Conservation (phyloP, 1,140 invertebrate species). For the Meloidogyne hapla region DNA sequence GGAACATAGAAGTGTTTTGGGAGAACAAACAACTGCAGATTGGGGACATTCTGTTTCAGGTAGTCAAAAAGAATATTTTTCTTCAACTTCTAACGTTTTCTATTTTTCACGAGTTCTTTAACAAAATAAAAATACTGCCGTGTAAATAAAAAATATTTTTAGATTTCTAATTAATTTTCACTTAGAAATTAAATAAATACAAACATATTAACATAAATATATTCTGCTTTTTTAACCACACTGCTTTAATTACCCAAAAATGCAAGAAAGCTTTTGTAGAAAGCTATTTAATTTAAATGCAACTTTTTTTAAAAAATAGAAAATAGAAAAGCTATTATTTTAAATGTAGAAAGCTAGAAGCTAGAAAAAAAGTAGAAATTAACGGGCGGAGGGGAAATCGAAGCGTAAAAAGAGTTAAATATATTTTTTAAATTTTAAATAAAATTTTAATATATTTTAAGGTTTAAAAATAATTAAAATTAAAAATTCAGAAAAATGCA, state of each 20-base stretch:
- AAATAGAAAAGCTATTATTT: not conserved
- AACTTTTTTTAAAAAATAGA: not conserved
- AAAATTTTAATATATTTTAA: not conserved
- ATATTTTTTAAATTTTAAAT: not conserved
- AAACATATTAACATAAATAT: not conserved
- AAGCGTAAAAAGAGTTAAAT: not conserved
- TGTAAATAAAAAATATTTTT: not conserved
- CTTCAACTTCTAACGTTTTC: slow-evolving; percentile 5
- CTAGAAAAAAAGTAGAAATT: not conserved
- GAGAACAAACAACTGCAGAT: slow-evolving; percentile 27
- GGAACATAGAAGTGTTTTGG: slow-evolving; percentile 45
- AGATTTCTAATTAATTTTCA: not conserved
- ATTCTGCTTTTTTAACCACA: not conserved
- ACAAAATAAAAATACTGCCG: slow-evolving; percentile 6
- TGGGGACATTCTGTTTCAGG: slow-evolving; percentile 49
- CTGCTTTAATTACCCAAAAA: not conserved
- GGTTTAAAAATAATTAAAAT: not conserved
- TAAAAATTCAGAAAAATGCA: not conserved
- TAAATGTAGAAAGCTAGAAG: slow-evolving; percentile 2
- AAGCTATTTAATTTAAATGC: not conserved
- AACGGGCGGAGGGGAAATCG: not conserved
- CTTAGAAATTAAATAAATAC: not conserved
- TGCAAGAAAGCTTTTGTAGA: slow-evolving; percentile 1
- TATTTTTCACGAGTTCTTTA: slow-evolving; percentile 13
- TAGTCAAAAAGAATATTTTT: slow-evolving; percentile 37